These are phyloP conservation scores for Cremastinae sp. DNA, from an alignment of 2,888 invertebrate species.

Conservation along the genomic window DNA sequence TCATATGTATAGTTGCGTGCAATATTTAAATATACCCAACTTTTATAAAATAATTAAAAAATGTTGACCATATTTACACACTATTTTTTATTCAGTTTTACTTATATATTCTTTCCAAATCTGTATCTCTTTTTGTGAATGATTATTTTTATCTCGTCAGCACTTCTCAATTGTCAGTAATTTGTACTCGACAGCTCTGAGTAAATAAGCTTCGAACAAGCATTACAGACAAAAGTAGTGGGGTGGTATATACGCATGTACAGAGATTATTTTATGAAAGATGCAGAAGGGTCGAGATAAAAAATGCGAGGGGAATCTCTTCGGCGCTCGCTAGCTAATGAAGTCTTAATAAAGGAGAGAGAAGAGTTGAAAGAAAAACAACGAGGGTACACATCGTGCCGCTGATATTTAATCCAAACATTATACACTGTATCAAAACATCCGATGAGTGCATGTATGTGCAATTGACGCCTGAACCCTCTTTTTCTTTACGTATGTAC, in stretches of 20 bases:
- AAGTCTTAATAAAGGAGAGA: conserved; percentile 67
- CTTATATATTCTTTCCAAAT: too few relatives aligned
- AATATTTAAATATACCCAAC: too few relatives aligned
- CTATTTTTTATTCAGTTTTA: too few relatives aligned
- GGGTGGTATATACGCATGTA: too few relatives aligned
- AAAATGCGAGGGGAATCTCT: conserved; percentile 17
- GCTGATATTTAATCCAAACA: conserved; percentile 76
- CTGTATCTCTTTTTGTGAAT: too few relatives aligned
- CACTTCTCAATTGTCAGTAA: too few relatives aligned
- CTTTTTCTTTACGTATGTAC: conserved; percentile 15
- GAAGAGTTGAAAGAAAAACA: conserved; percentile 29
- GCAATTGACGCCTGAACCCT: conserved; percentile 62
- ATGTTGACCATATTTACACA: too few relatives aligned
- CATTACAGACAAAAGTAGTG: not conserved
- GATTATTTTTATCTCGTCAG: too few relatives aligned
- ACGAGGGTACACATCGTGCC: conserved; percentile 52
- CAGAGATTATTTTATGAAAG: conserved; percentile 6
- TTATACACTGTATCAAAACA: conserved; percentile 75
- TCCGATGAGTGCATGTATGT: conserved; percentile 58
- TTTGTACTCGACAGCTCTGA: too few relatives aligned
- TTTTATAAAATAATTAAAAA: too few relatives aligned
- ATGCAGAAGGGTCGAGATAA: conserved; percentile 18
- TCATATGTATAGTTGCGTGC: too few relatives aligned
- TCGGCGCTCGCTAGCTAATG: conserved; percentile 66
- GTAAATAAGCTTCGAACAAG: too few relatives aligned